Evolutionary conservation across 2,888 invertebrate genomes (phyloP).

Genomic region (Leistus spinibarbis): DNA sequence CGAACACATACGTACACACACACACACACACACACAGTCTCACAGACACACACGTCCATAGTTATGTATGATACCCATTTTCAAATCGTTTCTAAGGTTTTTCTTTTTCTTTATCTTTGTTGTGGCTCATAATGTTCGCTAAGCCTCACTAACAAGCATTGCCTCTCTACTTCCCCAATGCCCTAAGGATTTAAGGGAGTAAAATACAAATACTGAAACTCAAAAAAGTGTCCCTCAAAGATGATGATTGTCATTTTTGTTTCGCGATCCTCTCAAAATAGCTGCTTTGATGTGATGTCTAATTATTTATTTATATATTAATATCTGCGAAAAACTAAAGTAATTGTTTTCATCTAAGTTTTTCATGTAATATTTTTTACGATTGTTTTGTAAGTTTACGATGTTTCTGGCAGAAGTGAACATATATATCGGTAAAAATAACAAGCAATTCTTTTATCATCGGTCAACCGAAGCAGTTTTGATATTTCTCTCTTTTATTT

Average conservation of each 20-base stretch:
- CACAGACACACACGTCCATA: too few relatives aligned
- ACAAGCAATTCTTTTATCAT: slow-evolving; percentile 27
- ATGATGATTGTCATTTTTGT: too few relatives aligned
- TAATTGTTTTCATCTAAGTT: not conserved
- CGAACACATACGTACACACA: not conserved
- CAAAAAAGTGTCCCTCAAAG: too few relatives aligned
- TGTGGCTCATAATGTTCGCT: not conserved
- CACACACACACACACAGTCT: not conserved
- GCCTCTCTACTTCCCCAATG: too few relatives aligned
- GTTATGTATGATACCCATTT: too few relatives aligned
- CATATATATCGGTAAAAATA: slow-evolving; percentile 13
- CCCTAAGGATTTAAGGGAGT: too few relatives aligned
- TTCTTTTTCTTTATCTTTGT: too few relatives aligned
- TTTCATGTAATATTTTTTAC: not conserved
- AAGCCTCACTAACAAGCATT: too few relatives aligned
- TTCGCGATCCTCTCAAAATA: too few relatives aligned
- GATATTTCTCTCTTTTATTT: slow-evolving; percentile 33
- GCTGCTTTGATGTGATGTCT: not conserved
- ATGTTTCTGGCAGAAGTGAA: not conserved
- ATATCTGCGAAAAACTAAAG: not conserved
- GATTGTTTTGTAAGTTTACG: not conserved
- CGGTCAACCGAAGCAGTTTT: slow-evolving; percentile 21
- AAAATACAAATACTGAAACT: too few relatives aligned
- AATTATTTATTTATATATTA: not conserved
- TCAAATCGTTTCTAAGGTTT: not conserved